Base-by-base conservation (phyloP, 2,797 vertebrate genomes). In the Urosaurus nigricauda region DNA sequence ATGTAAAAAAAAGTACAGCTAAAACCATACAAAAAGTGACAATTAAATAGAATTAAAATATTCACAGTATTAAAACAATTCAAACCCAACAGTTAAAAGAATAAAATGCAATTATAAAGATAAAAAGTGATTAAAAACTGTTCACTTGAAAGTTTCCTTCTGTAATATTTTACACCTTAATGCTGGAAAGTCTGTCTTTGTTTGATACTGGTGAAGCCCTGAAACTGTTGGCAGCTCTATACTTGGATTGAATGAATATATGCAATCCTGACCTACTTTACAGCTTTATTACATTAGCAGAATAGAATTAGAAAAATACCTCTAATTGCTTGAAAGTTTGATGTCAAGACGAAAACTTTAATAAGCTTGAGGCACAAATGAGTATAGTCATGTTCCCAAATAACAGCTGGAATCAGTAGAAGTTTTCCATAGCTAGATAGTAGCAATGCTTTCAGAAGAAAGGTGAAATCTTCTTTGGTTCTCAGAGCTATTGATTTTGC, bases 351-450 rank as follows among this genome's bases (percentile, higher is more conserved):
- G 83, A 99, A 99, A 17, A 98, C 95, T 90, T 98, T 98, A 94
- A 99, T 98, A 96, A 99, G 98, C 0, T 93, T 95, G 89, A 99
- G 97, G 89, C 98, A 99, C 83, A 99, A 96, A 26, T 97, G 97
- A 0, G 98, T 98, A 95, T 98, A 98, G 94, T 99, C 98, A 0
- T 99, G 98, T 79, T 99, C 98, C 99, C 99, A 99, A 94, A 99
- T 99, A 91, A 99, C 98, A 0, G 98, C 98, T 0, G 98, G 99
- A 93, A 99, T 98, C 89, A 99, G 96, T 70, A 99, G 96, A 77
- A 99, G 98, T 88, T 99, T 99, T 19, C 99, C 98, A 9, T 99
- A 99, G 95, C 98, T 98, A 82, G 99, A 99, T 24, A 99, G 95
- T 77, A 99, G 93, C 77, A 99, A 95, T 0, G 98, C 99, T 93